phyloP scores from a whole-genome alignment of 1,140 invertebrate species.

The Sweltsa coloradensis region DNA sequence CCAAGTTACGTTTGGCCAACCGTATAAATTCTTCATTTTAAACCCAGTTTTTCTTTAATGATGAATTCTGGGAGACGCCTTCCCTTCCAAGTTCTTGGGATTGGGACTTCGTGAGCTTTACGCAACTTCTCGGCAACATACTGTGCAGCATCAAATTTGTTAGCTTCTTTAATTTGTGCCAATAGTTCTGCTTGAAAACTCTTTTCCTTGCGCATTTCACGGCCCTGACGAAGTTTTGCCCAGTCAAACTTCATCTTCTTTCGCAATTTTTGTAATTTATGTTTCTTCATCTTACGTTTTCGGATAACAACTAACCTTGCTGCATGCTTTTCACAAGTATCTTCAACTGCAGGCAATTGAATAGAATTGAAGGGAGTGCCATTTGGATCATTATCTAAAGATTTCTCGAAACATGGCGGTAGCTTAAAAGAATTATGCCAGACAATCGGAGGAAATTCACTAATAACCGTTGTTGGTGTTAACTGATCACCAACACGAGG shows the following conservation, averaged over 20 bases:
- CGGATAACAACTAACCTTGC: slow-evolving; percentile 62
- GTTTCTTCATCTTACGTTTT: slow-evolving; percentile 73
- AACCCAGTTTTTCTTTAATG: slow-evolving; percentile 36
- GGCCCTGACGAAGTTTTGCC: slow-evolving; percentile 52
- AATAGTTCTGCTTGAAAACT: slow-evolving; percentile 57
- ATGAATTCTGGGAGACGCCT: slow-evolving; percentile 47
- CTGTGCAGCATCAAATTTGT: slow-evolving; percentile 58
- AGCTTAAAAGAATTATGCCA: too few species aligned
- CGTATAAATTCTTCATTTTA: slow-evolving; percentile 17
- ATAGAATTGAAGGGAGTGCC: too few species aligned
- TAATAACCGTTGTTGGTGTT: too few species aligned
- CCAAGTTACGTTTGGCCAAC: too few species aligned
- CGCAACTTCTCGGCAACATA: slow-evolving; percentile 51
- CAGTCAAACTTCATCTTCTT: slow-evolving; percentile 63
- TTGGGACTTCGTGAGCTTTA: slow-evolving; percentile 43
- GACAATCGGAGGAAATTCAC: too few species aligned
- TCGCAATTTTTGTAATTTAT: slow-evolving; percentile 65
- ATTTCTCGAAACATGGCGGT: too few species aligned
- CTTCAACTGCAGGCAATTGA: slow-evolving; percentile 7
- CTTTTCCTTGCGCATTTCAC: slow-evolving; percentile 60
- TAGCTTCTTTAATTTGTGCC: slow-evolving; percentile 51
- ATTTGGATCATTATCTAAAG: background rate
- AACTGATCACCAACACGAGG: too few species aligned
- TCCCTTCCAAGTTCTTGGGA: slow-evolving; percentile 46
- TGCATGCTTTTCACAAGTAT: slow-evolving; percentile 45